Base-by-base conservation (phyloP, 1,140 invertebrate genomes). In the Drosophila sproati region DNA sequence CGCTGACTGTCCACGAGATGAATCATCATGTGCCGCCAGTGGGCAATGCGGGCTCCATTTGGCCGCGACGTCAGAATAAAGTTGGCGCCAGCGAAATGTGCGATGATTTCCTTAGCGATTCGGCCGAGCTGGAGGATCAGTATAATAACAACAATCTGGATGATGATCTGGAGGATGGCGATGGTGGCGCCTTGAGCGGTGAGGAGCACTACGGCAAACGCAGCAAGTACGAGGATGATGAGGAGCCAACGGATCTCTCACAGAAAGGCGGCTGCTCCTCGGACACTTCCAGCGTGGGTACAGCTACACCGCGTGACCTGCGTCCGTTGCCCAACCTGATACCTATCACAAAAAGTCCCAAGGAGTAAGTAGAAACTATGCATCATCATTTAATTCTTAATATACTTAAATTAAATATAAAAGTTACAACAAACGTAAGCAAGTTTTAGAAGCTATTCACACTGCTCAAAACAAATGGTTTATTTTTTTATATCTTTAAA, bases 1-100 rank as follows among this genome's bases (percentile, higher is more conserved):
- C 97, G 91, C 93, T 98, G 64, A 98, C 97, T 1, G 96, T 98
- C 29, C 98, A 99, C 92, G 96, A 98, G 89, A 96, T 97, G 93
- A 97, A 97, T 93, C 96, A 97, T 91, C 96, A 97, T 93, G 94
- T 97, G 82, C 96, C 96, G 51, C 95, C 96, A 2, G 95, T 95
- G 59, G 95, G 96, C 43, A 95, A 95, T 82, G 93, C 94, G 6
- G 91, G 92, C 4, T 93, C 94, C 50, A 91, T 93, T 56, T 93
- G 93, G 72, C 88, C 93, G 8, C 78, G 93, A 39, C 93, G 94
- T 6, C 94, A 95, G 70, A 96, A 96, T 86, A 95, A 96, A 77
- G 96, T 96, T 37, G 95, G 96, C 7, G 95, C 95, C 51, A 95
- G 95, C 73, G 95, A 96, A 92, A 92, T 94, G 71, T 88, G 92